A percentile compares a stretch with the other conserved stretches of the same genome.
These are phyloP conservation scores for Philereme transversata DNA, from an alignment of 2,888 invertebrate genomes.

Conservation along the genomic window DNA sequence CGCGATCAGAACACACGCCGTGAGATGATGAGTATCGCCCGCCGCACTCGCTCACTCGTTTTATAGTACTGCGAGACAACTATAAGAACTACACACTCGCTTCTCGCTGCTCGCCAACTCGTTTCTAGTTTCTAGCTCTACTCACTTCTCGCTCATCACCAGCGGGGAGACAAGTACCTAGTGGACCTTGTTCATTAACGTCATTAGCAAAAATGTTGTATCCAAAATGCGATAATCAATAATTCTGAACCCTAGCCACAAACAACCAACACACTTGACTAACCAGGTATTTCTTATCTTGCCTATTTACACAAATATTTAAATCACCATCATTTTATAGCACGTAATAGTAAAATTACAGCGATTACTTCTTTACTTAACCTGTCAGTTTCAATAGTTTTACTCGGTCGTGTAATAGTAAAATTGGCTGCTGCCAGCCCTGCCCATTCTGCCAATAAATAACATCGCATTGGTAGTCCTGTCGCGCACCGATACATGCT, in stretches of 20 bases:
- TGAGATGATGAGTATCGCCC: too few relatives aligned
- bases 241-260: neutral
- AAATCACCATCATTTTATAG: slow-evolving; percentile 13
- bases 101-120: too few relatives aligned
- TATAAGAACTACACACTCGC: too few relatives aligned
- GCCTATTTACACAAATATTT: slow-evolving; percentile 6
- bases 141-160: too few relatives aligned
- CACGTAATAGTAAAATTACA: slow-evolving; percentile 15
- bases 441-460: slow-evolving; percentile 34
- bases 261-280: neutral
- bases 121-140: too few relatives aligned
- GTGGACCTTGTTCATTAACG: too few relatives aligned
- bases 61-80: too few relatives aligned
- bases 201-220: too few relatives aligned
- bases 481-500: slow-evolving; percentile 27
- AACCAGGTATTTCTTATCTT: neutral
- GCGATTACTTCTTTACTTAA: slow-evolving; percentile 24
- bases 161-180: too few relatives aligned
- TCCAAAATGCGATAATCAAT: neutral
- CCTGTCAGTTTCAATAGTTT: slow-evolving; percentile 32
- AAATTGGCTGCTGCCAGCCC: slow-evolving; percentile 28
- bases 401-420: slow-evolving; percentile 4
- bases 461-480: slow-evolving; percentile 29
- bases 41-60: too few relatives aligned
- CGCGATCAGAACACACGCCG: too few relatives aligned